A percentile compares a stretch with the other conserved stretches of the same genome.
Conservation (phyloP, 2,797 vertebrate genomes). For the Bovichtus variegatus region DNA sequence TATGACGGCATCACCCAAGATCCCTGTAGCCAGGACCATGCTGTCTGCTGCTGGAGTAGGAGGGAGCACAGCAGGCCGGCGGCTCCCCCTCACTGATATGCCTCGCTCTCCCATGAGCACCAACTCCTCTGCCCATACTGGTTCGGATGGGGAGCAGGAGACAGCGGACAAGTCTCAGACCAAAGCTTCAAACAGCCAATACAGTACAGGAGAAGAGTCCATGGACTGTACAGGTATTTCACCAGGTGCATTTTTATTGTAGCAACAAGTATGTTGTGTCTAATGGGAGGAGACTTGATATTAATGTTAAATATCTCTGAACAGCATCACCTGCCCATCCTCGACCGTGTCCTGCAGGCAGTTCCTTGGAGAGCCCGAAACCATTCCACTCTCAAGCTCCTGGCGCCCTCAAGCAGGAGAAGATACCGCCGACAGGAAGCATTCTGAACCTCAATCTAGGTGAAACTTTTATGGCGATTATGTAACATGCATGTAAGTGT, state of each 20-base stretch:
- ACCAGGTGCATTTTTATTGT: not conserved
- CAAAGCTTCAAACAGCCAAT: slow-evolving; percentile 90
- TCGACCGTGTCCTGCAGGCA: slow-evolving; percentile 87
- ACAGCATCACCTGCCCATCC: slow-evolving; percentile 89
- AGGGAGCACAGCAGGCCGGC: slow-evolving; percentile 71
- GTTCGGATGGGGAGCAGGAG: slow-evolving; percentile 95
- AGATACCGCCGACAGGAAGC: slow-evolving; percentile 90
- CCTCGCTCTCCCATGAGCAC: slow-evolving; percentile 96
- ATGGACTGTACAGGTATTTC: slow-evolving; percentile 91
- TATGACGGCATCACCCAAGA: slow-evolving; percentile 96
- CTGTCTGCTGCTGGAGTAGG: slow-evolving; percentile 66
- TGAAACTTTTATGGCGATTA: slow-evolving; percentile 71
- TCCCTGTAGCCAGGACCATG: slow-evolving; percentile 90
- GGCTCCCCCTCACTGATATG: slow-evolving; percentile 90
- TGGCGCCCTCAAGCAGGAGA: slow-evolving; percentile 88
- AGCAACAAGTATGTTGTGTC: not conserved
- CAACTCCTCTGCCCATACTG: slow-evolving; percentile 95
- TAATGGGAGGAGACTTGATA: not conserved
- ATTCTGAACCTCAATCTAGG: slow-evolving; percentile 98
- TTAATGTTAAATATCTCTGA: slow-evolving; percentile 55
- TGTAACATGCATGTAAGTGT: not conserved
- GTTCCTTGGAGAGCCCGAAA: slow-evolving; percentile 92
- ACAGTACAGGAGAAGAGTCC: slow-evolving; percentile 93
- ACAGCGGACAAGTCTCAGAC: slow-evolving; percentile 86
- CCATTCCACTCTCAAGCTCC: slow-evolving; percentile 90